phyloP scores from a whole-genome alignment of 2,888 invertebrate species.

The Embidobia sp. region DNA sequence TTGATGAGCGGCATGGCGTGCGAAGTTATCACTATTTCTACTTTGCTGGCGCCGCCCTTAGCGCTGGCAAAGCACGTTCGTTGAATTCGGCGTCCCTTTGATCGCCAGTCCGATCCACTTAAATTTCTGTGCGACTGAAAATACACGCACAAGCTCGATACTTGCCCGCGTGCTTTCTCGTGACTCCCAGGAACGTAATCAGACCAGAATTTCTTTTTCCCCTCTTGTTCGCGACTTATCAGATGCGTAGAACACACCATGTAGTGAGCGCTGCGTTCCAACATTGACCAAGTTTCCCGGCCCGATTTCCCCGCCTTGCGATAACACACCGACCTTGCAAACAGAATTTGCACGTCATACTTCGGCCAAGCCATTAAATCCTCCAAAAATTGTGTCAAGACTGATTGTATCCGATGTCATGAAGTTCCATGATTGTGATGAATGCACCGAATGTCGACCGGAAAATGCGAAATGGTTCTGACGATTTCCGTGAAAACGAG shows the following conservation, averaged over 20 bases:
- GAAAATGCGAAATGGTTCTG: slow-evolving; percentile 18
- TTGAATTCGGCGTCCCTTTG: too few species aligned
- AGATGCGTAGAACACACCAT: slow-evolving; percentile 51
- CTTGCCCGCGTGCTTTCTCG: too few species aligned
- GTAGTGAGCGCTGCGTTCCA: slow-evolving; percentile 31
- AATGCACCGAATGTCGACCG: slow-evolving; percentile 23
- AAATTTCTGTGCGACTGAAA: too few species aligned
- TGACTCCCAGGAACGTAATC: too few species aligned
- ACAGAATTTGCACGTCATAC: slow-evolving; percentile 57
- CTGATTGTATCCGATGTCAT: slow-evolving; percentile 58
- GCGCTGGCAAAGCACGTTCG: too few species aligned
- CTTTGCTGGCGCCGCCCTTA: slow-evolving; percentile 10
- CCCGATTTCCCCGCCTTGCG: slow-evolving; percentile 14
- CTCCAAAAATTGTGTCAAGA: slow-evolving; percentile 51
- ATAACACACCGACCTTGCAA: slow-evolving; percentile 41
- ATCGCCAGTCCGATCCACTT: too few species aligned
- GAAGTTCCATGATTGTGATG: slow-evolving; percentile 52
- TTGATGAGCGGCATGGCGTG: slow-evolving; percentile 18
- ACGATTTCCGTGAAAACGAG: too few species aligned
- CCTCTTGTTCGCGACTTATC: slow-evolving; percentile 40
- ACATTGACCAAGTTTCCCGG: slow-evolving; percentile 53
- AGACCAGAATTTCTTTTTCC: too few species aligned
- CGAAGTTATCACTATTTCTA: slow-evolving; percentile 36
- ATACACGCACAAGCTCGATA: too few species aligned
- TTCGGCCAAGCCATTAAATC: slow-evolving; percentile 55